Conservation (phyloP, 1,140 invertebrate genomes). For the Ceratina japonica region DNA sequence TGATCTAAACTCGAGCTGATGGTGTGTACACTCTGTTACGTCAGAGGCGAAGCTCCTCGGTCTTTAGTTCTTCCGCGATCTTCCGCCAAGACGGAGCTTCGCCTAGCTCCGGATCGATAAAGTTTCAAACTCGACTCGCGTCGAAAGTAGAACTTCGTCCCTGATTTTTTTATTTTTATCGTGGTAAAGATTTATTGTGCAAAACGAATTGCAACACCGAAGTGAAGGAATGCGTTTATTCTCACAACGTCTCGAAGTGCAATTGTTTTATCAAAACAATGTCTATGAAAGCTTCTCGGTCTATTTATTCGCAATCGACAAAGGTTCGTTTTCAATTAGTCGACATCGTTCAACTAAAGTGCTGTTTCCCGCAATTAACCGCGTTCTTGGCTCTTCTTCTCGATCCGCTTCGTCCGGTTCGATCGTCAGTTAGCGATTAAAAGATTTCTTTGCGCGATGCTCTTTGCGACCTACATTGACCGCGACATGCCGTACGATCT, state of each 20-base stretch:
- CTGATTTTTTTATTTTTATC: no score
- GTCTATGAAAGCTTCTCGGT: not conserved
- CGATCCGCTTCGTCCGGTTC: not conserved
- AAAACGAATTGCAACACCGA: not conserved
- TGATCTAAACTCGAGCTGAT: not conserved
- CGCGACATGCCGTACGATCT: slow-evolving; percentile 45
- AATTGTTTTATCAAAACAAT: no score
- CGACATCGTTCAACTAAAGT: no score
- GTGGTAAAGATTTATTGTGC: not conserved
- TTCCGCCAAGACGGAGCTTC: not conserved
- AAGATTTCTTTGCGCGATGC: slow-evolving; percentile 33
- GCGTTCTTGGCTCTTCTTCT: no score
- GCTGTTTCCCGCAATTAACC: no score
- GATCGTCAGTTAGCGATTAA: slow-evolving; percentile 28
- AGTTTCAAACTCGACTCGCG: not conserved
- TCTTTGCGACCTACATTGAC: slow-evolving; percentile 46
- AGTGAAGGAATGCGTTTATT: not conserved
- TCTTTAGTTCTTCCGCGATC: slow-evolving; percentile 6
- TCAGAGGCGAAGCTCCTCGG: not conserved
- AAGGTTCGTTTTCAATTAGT: no score
- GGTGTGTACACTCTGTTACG: not conserved
- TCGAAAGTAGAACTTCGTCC: not conserved
- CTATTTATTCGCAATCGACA: no score
- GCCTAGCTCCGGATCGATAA: not conserved
- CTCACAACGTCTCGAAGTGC: no score